Conservation (phyloP, 2,113 vertebrate species). For the Nicator chloris region DNA sequence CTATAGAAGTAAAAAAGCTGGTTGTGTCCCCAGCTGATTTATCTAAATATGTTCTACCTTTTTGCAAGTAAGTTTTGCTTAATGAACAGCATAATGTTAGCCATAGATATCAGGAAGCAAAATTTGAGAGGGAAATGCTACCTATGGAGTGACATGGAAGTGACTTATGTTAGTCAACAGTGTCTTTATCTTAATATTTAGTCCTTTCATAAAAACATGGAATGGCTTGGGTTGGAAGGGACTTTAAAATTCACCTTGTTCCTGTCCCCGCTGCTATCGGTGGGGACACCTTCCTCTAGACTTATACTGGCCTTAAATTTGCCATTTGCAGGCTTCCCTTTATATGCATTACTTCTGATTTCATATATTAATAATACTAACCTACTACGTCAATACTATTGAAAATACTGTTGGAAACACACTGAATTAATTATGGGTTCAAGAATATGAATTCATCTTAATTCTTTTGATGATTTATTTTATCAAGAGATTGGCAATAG, state of each 20-base stretch:
- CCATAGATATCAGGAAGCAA: background rate
- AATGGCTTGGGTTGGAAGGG: background rate
- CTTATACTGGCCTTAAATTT: background rate
- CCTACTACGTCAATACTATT: background rate
- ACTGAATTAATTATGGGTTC: background rate
- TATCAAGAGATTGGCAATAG: background rate
- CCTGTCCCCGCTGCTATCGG: too few species aligned
- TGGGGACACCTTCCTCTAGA: background rate
- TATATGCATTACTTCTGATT: background rate
- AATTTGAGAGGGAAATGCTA: background rate
- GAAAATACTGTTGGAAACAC: background rate
- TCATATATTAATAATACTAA: background rate
- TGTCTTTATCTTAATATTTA: background rate
- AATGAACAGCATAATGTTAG: background rate
- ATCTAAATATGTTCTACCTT: background rate
- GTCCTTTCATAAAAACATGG: background rate
- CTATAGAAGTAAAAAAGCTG: background rate
- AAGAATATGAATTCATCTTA: background rate
- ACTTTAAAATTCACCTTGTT: background rate
- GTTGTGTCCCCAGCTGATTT: background rate
- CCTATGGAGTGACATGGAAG: background rate
- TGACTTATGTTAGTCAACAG: background rate
- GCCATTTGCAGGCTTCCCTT: background rate
- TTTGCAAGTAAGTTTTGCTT: background rate
- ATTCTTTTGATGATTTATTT: background rate